phyloP scores from a whole-genome alignment of 37 sponge, comb jelly and placozoan species.

The Cladorhizidae sp. region DNA sequence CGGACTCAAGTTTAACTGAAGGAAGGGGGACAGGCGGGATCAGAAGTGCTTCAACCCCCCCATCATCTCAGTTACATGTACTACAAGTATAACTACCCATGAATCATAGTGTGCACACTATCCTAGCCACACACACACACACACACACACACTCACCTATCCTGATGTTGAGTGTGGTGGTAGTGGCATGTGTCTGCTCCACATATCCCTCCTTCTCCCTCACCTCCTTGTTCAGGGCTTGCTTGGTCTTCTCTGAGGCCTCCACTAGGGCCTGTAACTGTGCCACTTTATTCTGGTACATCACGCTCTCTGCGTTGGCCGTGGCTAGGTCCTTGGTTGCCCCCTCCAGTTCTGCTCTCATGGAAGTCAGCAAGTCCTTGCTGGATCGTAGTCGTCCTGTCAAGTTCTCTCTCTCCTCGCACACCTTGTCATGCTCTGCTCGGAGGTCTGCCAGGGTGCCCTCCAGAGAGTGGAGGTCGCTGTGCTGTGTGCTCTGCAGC shows the following conservation, averaged over 20 bases:
- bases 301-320: slow-evolving; percentile 37
- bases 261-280: slow-evolving; percentile 65
- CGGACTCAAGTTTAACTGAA: slow-evolving; percentile 51
- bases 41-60: not conserved
- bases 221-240: slow-evolving; percentile 36
- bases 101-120: not conserved
- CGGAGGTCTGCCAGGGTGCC: slow-evolving; percentile 60
- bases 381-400: slow-evolving; percentile 25
- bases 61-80: not conserved
- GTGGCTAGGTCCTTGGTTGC: slow-evolving; percentile 50
- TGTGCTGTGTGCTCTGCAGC: slow-evolving; percentile 38
- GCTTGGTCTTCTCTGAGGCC: slow-evolving; percentile 17
- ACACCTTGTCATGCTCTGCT: slow-evolving; percentile 60
- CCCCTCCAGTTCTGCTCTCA: slow-evolving; percentile 68
- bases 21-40: too few relatives aligned
- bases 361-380: slow-evolving; percentile 54
- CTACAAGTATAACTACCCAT: not conserved
- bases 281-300: slow-evolving; percentile 1
- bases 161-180: slow-evolving; percentile 10
- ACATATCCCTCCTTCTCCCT: slow-evolving; percentile 36
- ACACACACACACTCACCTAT: slow-evolving; percentile 36
- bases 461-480: slow-evolving; percentile 49
- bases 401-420: slow-evolving; percentile 55
- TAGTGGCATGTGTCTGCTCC: slow-evolving; percentile 34
- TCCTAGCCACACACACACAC: not conserved